Evolutionary conservation across 2,797 vertebrate species (phyloP).

Genomic region (Adelosebastes latens): DNA sequence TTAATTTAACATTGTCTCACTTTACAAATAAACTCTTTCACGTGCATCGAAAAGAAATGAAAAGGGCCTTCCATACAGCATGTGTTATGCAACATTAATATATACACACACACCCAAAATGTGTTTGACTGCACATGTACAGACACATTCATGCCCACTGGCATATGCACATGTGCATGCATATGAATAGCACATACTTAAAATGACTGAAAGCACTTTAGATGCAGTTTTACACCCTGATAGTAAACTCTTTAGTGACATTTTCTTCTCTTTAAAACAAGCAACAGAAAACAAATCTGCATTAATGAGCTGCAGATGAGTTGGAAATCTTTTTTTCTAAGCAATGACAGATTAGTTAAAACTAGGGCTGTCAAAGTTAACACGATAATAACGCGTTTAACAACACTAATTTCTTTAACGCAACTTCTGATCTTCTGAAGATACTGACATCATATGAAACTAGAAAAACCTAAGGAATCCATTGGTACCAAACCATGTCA

Average conservation of each 20-base stretch:
- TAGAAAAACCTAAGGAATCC: too few relatives aligned
- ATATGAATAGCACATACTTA: neutral
- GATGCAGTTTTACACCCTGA: neutral
- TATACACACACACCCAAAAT: neutral
- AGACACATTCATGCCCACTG: neutral
- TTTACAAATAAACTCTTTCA: neutral
- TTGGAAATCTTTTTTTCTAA: too few relatives aligned
- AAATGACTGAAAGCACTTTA: neutral
- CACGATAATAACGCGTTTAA: too few relatives aligned
- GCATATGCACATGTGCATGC: neutral
- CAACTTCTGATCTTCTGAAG: rapidly evolving
- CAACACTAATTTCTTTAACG: too few relatives aligned
- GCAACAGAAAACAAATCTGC: neutral
- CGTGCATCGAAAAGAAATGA: neutral
- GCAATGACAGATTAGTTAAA: neutral
- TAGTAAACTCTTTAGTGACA: neutral
- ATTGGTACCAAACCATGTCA: too few relatives aligned
- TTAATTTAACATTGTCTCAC: neutral
- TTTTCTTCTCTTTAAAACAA: neutral
- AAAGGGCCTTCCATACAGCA: neutral
- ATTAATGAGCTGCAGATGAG: neutral
- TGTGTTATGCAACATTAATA: neutral
- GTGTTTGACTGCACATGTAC: neutral
- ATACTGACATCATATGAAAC: too few relatives aligned
- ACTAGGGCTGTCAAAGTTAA: neutral